Evolutionary conservation across 2,888 invertebrate genomes (phyloP).

Genomic region (Zhengitettix transpicula): DNA sequence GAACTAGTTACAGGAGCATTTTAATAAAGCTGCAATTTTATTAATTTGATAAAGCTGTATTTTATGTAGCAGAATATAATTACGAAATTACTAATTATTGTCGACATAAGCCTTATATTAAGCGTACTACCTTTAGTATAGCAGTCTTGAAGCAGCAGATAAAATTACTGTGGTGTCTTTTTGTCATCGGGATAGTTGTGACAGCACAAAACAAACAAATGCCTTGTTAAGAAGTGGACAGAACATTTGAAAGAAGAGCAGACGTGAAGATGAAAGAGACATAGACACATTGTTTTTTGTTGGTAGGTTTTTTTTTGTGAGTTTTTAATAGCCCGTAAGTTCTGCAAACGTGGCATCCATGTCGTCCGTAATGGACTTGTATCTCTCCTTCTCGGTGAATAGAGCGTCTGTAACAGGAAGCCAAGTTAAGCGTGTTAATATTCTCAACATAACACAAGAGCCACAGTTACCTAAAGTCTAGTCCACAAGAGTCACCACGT

Average conservation of each 20-base stretch:
- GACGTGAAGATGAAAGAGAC: conserved; percentile 1
- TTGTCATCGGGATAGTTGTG: neutral
- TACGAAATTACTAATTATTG: no score
- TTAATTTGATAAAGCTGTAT: no score
- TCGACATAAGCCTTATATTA: neutral
- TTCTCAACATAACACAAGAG: neutral
- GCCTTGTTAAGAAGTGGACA: neutral
- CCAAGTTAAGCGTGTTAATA: conserved; percentile 2
- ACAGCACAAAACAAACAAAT: neutral
- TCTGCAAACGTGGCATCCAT: conserved; percentile 93
- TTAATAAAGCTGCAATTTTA: no score
- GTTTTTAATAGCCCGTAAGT: conserved; percentile 82
- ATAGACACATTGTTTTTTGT: conserved; percentile 6
- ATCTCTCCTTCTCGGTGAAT: conserved; percentile 71
- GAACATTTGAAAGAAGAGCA: conserved; percentile 1
- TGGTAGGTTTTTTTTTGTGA: conserved; percentile 2
- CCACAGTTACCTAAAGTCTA: conserved; percentile 1
- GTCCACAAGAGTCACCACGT: neutral
- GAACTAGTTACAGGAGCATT: no score
- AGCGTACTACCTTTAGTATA: conserved; percentile 12
- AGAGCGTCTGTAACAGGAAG: conserved; percentile 55
- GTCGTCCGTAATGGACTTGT: conserved; percentile 95
- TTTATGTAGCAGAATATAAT: no score
- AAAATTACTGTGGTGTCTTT: neutral
- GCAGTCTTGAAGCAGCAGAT: conserved; percentile 10